phyloP scores from a whole-genome alignment of 2,888 invertebrate genomes.

The Drosophila ezoana region DNA sequence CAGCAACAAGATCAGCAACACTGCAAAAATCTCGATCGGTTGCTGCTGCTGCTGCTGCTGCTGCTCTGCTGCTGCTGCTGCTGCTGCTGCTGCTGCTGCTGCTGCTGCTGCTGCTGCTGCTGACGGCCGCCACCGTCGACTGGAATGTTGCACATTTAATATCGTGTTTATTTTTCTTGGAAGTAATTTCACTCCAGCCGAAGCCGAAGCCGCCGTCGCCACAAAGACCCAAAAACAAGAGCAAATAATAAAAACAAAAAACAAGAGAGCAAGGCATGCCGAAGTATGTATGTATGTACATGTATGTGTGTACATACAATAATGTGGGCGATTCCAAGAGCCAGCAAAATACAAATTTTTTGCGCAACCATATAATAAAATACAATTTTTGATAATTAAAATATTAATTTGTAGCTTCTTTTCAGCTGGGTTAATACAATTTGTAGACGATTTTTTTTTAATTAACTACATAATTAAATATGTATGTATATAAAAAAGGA shows the following conservation, averaged over 20 bases:
- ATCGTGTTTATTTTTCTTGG: constrained; percentile 79
- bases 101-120: constrained; percentile 6
- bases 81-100: no score
- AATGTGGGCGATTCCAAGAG: no score
- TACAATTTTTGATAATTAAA: no score
- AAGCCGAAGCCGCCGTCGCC: constrained; percentile 23
- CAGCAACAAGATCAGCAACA: constrained; percentile 9
- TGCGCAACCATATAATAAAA: no score
- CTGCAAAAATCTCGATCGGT: neutral
- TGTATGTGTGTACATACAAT: neutral
- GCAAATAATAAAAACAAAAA: constrained; percentile 19
- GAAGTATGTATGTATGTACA: constrained; percentile 8
- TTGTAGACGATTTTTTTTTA: no score
- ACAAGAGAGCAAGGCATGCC: neutral
- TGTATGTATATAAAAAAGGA: neutral
- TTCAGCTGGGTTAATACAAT: no score
- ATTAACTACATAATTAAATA: neutral
- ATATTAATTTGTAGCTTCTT: no score
- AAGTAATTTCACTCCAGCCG: constrained; percentile 75
- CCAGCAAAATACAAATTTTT: no score
- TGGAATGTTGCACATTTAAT: constrained; percentile 79
- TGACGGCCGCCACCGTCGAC: constrained; percentile 30
- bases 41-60: constrained; percentile 4
- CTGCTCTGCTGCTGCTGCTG: no score
- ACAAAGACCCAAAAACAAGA: constrained; percentile 17